phyloP scores from a whole-genome alignment of 2,113 vertebrate genomes.

The Bubo scandiacus region DNA sequence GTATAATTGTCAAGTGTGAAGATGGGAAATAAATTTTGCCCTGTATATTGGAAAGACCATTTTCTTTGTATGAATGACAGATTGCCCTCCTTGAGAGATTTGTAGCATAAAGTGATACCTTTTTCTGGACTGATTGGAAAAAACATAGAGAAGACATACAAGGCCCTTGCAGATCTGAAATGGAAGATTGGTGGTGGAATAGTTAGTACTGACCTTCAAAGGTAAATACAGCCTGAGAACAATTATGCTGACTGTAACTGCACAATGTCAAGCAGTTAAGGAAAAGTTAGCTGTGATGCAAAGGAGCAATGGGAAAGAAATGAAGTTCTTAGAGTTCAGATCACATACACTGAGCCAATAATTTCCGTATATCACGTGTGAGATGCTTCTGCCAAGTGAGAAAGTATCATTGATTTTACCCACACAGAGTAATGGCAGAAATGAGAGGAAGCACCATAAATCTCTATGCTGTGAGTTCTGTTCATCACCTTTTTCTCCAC shows the following conservation, averaged over 20 bases:
- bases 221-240: neutral
- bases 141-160: neutral
- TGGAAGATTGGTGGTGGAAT: neutral
- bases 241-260: neutral
- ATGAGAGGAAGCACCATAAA: neutral
- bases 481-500: neutral
- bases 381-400: conserved; percentile 1
- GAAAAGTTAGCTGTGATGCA: neutral
- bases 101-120: neutral
- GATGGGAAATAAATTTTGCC: neutral
- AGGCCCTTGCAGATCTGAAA: neutral
- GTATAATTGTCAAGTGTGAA: neutral
- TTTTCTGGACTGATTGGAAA: neutral
- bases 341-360: neutral
- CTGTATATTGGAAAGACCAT: neutral
- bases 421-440: neutral
- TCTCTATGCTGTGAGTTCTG: neutral
- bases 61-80: neutral
- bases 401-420: conserved; percentile 31
- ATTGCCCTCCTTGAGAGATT: neutral
- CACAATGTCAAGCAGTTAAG: neutral
- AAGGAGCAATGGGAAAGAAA: neutral
- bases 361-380: neutral
- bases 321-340: neutral
- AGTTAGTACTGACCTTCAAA: neutral